Conservation (phyloP, 2,888 invertebrate genomes). For the Creontiades dilutus region DNA sequence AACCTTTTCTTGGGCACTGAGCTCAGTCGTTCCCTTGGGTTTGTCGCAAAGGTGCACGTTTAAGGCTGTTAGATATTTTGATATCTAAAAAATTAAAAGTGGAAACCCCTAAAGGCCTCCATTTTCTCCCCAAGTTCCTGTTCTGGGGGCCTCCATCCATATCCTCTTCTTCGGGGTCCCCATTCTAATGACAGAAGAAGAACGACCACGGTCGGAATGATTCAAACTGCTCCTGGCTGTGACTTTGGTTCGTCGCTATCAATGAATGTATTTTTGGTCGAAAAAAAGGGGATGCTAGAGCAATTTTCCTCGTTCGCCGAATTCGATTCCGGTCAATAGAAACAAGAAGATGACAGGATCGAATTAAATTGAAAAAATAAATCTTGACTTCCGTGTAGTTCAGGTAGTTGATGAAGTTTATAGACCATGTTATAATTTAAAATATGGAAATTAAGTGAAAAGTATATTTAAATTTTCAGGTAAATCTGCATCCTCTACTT, state of each 20-base stretch:
- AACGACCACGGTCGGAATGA: neutral
- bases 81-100: conserved; percentile 57
- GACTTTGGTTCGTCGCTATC: neutral
- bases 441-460: too few species aligned
- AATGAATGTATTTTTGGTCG: neutral
- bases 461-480: too few species aligned
- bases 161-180: too few species aligned
- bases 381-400: too few species aligned
- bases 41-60: conserved; percentile 63
- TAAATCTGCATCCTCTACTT: too few species aligned
- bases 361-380: too few species aligned
- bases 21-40: conserved; percentile 24
- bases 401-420: too few species aligned
- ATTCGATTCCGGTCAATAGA: too few species aligned
- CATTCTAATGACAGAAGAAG: conserved; percentile 2
- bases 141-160: conserved; percentile 63
- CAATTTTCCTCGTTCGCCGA: conserved; percentile 46
- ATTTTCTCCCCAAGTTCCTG: conserved; percentile 8
- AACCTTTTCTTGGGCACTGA: conserved; percentile 52
- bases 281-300: neutral
- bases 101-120: conserved; percentile 37
- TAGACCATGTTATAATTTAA: too few species aligned
- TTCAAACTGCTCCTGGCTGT: neutral
- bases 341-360: too few species aligned
- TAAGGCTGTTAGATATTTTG: conserved; percentile 70